Conservation (phyloP, 2,888 invertebrate genomes). For the Strigamia maritima region DNA sequence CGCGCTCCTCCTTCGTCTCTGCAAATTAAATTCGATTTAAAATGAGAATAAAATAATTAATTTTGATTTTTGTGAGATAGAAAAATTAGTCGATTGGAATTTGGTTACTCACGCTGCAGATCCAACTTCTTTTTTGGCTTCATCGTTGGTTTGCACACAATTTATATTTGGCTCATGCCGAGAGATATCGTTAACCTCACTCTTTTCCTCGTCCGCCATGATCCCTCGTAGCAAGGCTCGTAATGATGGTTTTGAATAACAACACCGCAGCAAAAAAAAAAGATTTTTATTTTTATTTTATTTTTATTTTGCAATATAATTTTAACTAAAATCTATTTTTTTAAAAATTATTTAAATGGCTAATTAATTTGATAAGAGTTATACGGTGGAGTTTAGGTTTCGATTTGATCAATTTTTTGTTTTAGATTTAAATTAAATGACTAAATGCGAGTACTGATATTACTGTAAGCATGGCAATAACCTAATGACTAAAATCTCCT, state of each 20-base stretch:
- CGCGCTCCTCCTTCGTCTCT: conserved; percentile 21
- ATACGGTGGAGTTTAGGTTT: too few species aligned
- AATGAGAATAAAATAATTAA: neutral
- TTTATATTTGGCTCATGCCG: conserved; percentile 6
- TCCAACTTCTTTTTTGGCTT: neutral
- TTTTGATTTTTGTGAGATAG: neutral
- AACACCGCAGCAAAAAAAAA: neutral
- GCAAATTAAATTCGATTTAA: neutral
- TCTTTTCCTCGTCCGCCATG: conserved; percentile 16
- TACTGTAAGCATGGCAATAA: too few species aligned
- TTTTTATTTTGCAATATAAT: neutral
- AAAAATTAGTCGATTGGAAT: neutral
- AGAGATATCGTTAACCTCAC: neutral
- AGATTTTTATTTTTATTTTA: too few species aligned
- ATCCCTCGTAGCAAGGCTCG: neutral
- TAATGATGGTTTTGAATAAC: neutral
- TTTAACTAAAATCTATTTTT: neutral
- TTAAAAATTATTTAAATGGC: too few species aligned
- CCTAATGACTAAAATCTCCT: too few species aligned
- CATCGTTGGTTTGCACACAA: neutral
- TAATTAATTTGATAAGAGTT: too few species aligned
- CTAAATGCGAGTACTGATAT: too few species aligned
- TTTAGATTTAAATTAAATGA: too few species aligned
- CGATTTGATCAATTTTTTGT: too few species aligned
- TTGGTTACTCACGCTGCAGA: neutral